Base-by-base conservation (phyloP, 2,113 vertebrate genomes). In the Nesogale talazaci region DNA sequence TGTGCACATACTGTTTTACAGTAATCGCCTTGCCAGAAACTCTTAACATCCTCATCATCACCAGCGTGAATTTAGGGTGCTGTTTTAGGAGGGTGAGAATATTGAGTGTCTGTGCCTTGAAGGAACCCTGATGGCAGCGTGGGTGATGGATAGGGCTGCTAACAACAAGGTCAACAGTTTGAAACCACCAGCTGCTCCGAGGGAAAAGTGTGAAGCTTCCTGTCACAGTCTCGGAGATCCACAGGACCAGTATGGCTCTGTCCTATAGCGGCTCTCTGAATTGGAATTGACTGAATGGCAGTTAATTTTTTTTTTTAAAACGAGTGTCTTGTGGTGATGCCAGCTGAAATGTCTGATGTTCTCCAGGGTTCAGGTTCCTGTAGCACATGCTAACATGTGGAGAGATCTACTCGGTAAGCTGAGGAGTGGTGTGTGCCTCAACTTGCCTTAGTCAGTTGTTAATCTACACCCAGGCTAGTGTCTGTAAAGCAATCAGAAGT, bases 71-170 rank as follows among this genome's bases (percentile, higher is more conserved):
- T 93, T 93, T 61, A 70, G 70, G 77, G 36, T 81, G 56, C 42
- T 2, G 0, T 89, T 70, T 91, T 74, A 46, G 63, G 81, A 89
- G 69, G 56, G 78, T 52, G 63, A 89, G 63, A 81, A 70, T 88
- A n/a, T 65, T 67, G 16, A 27, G 36, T 67, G 56, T 52, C 46
- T 52, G 46, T 52, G 46, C 14, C 46, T 52, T 52, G 46, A 52
- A 52, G 46, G 4, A 52, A 52, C 10, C 46, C 46, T 52, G 9
- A 12, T 52, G 46, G 4, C 46, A 8, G 10, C 10, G 10, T 52
- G 46, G 46, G 46, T 52, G 10, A 52, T 52, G 46, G 46, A 52
- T 52, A 52, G 46, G 46, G 46, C 46, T 12, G 46, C 46, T 52
- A 52, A 52, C 46, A 52, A 52, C 9, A 52, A 52, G 46, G 46